Conservation (phyloP, 2,888 invertebrate genomes). For the Diabrotica balteata region DNA sequence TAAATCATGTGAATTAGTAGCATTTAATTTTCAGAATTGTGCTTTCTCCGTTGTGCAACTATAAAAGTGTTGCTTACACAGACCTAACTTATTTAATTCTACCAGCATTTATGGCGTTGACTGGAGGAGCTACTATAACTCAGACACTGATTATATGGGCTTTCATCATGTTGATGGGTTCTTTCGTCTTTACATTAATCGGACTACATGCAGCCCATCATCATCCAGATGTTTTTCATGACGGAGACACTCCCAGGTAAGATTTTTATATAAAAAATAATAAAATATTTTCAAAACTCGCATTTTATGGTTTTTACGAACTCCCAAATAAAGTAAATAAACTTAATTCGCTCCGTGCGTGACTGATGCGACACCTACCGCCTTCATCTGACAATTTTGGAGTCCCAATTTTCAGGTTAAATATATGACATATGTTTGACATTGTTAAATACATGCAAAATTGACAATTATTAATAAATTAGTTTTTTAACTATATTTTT, state of each 20-base stretch:
- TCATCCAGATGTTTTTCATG: conserved; percentile 80
- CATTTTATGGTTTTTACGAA: no score
- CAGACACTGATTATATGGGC: conserved; percentile 68
- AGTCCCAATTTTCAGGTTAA: no score
- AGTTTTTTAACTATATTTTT: no score
- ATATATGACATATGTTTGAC: no score
- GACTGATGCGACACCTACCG: no score
- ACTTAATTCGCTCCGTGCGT: no score
- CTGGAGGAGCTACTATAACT: conserved; percentile 48
- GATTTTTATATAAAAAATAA: conserved; percentile 5
- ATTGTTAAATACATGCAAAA: no score
- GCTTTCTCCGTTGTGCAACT: conserved; percentile 1
- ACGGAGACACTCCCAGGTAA: conserved; percentile 75
- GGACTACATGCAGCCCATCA: conserved; percentile 81
- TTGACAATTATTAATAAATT: no score
- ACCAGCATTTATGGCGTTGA: conserved; percentile 34
- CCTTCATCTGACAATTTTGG: no score
- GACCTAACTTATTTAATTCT: conserved; percentile 19
- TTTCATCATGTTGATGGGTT: conserved; percentile 7
- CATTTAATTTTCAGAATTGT: conserved; percentile 11
- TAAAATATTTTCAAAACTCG: no score
- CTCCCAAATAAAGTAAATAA: no score
- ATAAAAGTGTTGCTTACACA: background rate
- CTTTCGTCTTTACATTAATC: conserved; percentile 55
- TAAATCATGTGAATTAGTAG: no score